These are phyloP conservation scores for Carassius carassius DNA, from an alignment of 2,113 vertebrate genomes.

Conservation along the genomic window DNA sequence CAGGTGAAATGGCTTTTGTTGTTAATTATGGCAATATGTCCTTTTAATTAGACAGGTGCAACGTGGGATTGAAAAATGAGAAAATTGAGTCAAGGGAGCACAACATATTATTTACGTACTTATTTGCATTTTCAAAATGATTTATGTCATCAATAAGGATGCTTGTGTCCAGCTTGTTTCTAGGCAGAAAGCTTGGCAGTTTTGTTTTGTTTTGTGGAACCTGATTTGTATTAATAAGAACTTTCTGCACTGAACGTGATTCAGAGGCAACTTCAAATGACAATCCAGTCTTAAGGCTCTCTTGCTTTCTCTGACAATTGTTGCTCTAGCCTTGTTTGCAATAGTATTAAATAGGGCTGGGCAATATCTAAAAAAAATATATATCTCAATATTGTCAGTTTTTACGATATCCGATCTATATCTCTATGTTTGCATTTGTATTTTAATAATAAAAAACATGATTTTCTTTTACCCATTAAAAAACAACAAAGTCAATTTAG, in stretches of 20 bases:
- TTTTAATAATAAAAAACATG: no score
- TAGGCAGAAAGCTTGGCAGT: neutral
- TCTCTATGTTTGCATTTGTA: no score
- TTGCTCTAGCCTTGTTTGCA: constrained; percentile 12
- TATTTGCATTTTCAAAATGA: no score
- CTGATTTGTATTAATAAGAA: constrained; percentile 22
- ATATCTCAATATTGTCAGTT: no score
- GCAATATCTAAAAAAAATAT: no score
- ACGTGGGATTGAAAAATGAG: constrained; percentile 24
- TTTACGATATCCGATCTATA: no score
- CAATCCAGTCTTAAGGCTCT: constrained; percentile 28
- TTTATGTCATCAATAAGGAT: no score
- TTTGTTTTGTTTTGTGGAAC: neutral
- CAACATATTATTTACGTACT: no score
- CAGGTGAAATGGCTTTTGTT: constrained; percentile 47
- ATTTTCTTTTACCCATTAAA: no score
- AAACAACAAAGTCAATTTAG: no score
- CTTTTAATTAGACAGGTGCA: constrained; percentile 57
- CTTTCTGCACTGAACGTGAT: constrained; percentile 17
- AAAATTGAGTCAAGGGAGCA: neutral
- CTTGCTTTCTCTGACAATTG: constrained; percentile 30
- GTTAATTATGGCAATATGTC: constrained; percentile 55
- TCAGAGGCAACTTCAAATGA: no score
- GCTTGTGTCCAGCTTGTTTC: neutral
- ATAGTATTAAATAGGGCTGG: neutral